Evolutionary conservation across 2,797 vertebrate species (phyloP).

Genomic region (Salmo trutta): DNA sequence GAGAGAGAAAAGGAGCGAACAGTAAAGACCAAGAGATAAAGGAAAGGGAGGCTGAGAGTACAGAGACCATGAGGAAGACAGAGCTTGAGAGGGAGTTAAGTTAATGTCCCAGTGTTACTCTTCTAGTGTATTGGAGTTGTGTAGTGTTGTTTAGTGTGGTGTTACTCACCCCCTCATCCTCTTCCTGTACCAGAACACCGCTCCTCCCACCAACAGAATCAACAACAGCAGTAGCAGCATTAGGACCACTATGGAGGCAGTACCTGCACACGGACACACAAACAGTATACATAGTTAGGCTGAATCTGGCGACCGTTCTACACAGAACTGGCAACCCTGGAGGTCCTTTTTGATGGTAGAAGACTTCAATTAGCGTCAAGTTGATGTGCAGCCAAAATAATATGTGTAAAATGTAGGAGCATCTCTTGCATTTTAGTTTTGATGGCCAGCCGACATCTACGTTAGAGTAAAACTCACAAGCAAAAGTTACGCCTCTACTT

Average conservation of each 20-base stretch:
- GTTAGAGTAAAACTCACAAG: not conserved
- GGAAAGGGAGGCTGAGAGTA: not conserved
- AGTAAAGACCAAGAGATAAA: not conserved
- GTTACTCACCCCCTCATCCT: constrained; percentile 89
- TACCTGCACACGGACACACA: constrained; percentile 69
- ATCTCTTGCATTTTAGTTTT: not conserved
- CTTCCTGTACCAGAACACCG: constrained; percentile 87
- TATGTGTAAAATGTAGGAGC: not conserved
- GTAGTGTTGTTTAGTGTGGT: too few species aligned
- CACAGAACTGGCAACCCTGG: too few species aligned
- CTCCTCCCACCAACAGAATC: constrained; percentile 79
- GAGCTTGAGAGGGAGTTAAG: not conserved
- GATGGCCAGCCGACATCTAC: not conserved
- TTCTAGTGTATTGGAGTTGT: not conserved
- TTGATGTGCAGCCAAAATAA: not conserved
- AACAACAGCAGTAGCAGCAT: constrained; percentile 83
- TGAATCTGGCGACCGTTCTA: too few species aligned
- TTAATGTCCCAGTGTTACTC: not conserved
- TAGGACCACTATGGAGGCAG: constrained; percentile 86
- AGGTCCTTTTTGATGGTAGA: too few species aligned
- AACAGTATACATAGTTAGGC: not conserved
- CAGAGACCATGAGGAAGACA: constrained; percentile 18
- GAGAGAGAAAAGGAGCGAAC: not conserved
- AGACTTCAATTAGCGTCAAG: not conserved
- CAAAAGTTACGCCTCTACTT: not conserved